Conservation (phyloP, 2,888 invertebrate genomes). For the Hyposoter didymator region DNA sequence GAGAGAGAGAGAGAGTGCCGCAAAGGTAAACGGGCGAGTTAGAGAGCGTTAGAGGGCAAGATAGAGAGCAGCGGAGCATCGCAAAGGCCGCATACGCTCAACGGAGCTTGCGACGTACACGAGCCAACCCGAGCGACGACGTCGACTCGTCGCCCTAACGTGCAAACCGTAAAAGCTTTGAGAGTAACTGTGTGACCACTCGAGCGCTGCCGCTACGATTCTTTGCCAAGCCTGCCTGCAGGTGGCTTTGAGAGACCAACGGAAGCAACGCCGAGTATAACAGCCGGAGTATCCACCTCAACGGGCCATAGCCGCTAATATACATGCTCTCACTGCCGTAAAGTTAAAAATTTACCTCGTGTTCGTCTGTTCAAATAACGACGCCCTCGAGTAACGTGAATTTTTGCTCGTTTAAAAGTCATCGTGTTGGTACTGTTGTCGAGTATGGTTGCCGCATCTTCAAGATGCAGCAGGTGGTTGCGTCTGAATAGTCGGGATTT, state of each 20-base stretch:
- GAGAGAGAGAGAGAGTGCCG: background rate
- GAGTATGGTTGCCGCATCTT: background rate
- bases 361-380: constrained; percentile 16
- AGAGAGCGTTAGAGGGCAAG: constrained; percentile 34
- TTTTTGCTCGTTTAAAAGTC: background rate
- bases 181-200: constrained; percentile 66
- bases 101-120: constrained; percentile 74
- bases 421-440: background rate
- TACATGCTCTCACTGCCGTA: background rate
- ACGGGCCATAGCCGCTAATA: constrained; percentile 15
- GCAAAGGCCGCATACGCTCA: constrained; percentile 71
- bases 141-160: constrained; percentile 66
- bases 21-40: constrained; percentile 41
- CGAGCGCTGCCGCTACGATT: constrained; percentile 60
- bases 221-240: constrained; percentile 35
- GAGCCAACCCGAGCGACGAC: constrained; percentile 58
- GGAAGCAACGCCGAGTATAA: constrained; percentile 44
- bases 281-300: constrained; percentile 5
- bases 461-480: constrained; percentile 16
- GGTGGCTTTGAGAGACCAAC: constrained; percentile 49
- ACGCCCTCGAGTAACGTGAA: background rate
- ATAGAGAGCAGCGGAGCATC: constrained; percentile 48
- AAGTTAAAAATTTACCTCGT: background rate
- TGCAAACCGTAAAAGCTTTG: constrained; percentile 64
- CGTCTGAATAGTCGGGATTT: background rate